Conservation (phyloP, 2,797 vertebrate genomes). For the Paedocypris micromegethes region DNA sequence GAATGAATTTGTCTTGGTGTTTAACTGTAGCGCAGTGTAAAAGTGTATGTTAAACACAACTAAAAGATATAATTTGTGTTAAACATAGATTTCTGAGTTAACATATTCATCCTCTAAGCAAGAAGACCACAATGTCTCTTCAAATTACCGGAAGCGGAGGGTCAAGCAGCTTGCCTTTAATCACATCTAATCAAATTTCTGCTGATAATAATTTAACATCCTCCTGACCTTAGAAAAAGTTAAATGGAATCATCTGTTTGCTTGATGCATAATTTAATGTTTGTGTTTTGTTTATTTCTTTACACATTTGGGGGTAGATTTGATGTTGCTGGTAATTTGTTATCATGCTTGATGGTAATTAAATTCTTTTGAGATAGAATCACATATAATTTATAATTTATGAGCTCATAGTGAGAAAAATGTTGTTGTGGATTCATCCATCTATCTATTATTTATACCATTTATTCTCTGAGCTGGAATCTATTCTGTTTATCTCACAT, state of each 20-base stretch:
- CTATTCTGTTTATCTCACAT: no score
- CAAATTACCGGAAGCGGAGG: conserved; percentile 21
- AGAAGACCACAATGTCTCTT: conserved; percentile 4
- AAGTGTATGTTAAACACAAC: no score
- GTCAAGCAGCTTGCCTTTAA: conserved; percentile 34
- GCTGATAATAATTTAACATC: conserved; percentile 36
- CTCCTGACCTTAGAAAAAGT: conserved; percentile 25
- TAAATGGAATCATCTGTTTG: conserved; percentile 29
- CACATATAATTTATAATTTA: neutral
- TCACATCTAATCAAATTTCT: conserved; percentile 37
- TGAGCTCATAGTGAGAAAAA: no score
- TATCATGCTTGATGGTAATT: conserved; percentile 6
- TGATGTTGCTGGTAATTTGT: conserved; percentile 14
- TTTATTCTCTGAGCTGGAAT: no score
- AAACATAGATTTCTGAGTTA: conserved; percentile 10
- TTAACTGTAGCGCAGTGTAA: no score
- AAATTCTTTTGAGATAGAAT: conserved; percentile 3
- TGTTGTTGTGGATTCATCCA: neutral
- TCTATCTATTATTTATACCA: no score
- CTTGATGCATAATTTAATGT: conserved; percentile 8
- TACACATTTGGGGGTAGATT: conserved; percentile 1
- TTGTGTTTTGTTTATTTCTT: conserved; percentile 1
- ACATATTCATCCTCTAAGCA: conserved; percentile 8
- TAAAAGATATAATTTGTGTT: no score
- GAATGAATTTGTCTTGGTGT: no score